These are phyloP conservation scores for Nyctereutes procyonoides DNA, from an alignment of 2,113 vertebrate species.

Conservation along the genomic window DNA sequence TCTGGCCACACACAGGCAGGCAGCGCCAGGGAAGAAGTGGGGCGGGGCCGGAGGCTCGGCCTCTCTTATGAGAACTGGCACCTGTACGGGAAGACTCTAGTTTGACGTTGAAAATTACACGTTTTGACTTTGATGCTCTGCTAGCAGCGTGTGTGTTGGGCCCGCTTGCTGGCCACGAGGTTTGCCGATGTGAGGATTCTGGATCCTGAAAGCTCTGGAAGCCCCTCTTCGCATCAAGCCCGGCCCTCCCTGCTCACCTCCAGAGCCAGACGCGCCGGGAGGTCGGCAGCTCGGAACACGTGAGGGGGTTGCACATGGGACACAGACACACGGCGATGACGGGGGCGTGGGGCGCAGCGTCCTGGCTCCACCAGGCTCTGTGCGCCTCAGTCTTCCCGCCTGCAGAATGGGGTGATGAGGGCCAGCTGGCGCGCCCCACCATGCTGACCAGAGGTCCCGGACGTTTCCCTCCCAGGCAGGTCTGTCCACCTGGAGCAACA, in stretches of 20 bases:
- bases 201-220: not conserved
- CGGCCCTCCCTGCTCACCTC: not conserved
- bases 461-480: no score
- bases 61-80: not conserved
- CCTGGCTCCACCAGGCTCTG: no score
- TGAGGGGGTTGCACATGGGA: no score
- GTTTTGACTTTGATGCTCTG: not conserved
- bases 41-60: not conserved
- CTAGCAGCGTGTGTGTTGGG: not conserved
- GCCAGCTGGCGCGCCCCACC: no score
- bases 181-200: not conserved
- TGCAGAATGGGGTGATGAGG: no score
- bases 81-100: not conserved
- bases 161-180: not conserved
- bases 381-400: no score
- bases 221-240: not conserved
- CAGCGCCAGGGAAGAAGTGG: not conserved
- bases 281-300: not conserved
- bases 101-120: not conserved
- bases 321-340: no score
- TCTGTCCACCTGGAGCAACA: no score
- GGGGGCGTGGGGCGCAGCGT: no score
- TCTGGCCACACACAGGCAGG: not conserved
- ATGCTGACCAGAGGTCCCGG: no score
- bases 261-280: not conserved